These are phyloP conservation scores for Helobdella robusta DNA, from an alignment of 2,888 invertebrate genomes.

Conservation along the genomic window DNA sequence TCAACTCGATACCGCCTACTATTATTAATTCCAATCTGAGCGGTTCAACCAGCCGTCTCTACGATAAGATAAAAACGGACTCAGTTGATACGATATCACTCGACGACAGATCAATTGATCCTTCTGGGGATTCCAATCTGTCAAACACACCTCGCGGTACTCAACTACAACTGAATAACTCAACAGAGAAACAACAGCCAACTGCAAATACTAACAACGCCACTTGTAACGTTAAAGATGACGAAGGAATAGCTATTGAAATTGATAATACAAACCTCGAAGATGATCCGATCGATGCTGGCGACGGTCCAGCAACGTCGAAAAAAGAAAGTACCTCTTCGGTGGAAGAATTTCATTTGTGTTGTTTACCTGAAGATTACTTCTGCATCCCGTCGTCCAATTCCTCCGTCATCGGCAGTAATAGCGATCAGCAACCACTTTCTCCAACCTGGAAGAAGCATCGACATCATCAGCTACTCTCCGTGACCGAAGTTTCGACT, in stretches of 20 bases:
- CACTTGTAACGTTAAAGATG: no score
- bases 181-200: background rate
- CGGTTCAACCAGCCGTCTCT: no score
- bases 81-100: no score
- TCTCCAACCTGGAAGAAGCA: background rate
- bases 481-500: background rate
- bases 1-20: no score
- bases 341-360: slow-evolving; percentile 21
- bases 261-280: background rate
- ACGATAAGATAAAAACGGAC: no score
- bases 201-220: background rate
- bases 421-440: slow-evolving; percentile 16
- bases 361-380: slow-evolving; percentile 20
- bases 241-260: background rate
- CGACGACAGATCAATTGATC: no score
- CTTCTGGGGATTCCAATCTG: no score
- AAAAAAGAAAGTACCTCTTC: background rate
- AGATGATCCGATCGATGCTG: no score
- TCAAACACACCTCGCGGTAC: no score
- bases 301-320: background rate
- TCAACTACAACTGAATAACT: background rate
- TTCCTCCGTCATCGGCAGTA: background rate
- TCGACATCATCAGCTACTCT: background rate
- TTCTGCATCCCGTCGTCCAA: slow-evolving; percentile 4
- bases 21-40: no score